Percentiles rank a stretch among this genome's conserved stretches.
phyloP scores from a whole-genome alignment of 2,888 invertebrate species.

The Idaea aversata region DNA sequence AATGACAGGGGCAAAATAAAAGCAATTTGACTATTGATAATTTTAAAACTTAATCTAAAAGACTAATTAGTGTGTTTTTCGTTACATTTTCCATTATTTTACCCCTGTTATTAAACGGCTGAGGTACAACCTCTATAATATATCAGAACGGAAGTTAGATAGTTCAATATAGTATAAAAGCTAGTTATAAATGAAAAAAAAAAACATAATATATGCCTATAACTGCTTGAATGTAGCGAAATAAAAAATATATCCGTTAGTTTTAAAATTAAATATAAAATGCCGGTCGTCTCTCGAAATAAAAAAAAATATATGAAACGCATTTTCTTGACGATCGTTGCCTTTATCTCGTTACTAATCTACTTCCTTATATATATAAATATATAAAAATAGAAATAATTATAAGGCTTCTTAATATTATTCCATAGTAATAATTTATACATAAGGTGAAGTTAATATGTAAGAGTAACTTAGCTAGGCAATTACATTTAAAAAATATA shows the following conservation, averaged over 20 bases:
- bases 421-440: conserved; percentile 15
- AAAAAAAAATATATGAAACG: conserved; percentile 25
- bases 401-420: conserved; percentile 5
- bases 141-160: conserved; percentile 54
- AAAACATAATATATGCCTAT: conserved; percentile 58
- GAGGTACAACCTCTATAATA: conserved; percentile 60
- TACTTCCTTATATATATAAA: conserved; percentile 59
- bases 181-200: conserved; percentile 52
- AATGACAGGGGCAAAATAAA: conserved; percentile 18
- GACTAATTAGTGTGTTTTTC: conserved; percentile 29
- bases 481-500: conserved; percentile 56
- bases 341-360: conserved; percentile 58
- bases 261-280: conserved; percentile 34
- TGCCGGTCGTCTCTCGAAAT: conserved; percentile 35
- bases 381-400: conserved; percentile 19
- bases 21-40: conserved; percentile 29
- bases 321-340: conserved; percentile 44
- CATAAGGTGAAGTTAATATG: conserved; percentile 48
- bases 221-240: conserved; percentile 54
- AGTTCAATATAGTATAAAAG: conserved; percentile 66
- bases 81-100: conserved; percentile 22
- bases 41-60: conserved; percentile 33
- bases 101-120: conserved; percentile 12
- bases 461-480: background rate
- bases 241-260: conserved; percentile 54